phyloP scores from a whole-genome alignment of 2,113 vertebrate species.

The Rhabdomys dilectus region DNA sequence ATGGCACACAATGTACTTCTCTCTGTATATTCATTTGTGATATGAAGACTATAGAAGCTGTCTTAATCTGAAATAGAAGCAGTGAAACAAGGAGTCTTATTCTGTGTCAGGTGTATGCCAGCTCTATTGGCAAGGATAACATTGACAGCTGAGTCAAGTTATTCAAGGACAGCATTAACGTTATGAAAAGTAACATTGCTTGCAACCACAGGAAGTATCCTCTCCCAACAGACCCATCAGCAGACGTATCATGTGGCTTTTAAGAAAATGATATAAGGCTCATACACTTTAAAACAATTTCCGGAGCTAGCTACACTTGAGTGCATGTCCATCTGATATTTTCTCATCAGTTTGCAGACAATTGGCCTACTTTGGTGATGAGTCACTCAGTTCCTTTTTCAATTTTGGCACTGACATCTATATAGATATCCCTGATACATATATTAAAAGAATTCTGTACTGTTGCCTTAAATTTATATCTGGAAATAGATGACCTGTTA shows the following conservation, averaged over 20 bases:
- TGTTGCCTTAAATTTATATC: slow-evolving; percentile 69
- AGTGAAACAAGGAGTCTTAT: not conserved
- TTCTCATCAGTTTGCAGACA: slow-evolving; percentile 70
- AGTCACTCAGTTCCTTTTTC: slow-evolving; percentile 74
- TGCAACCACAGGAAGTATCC: slow-evolving; percentile 59
- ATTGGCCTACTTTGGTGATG: slow-evolving; percentile 73
- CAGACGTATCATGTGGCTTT: slow-evolving; percentile 65
- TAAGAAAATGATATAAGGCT: slow-evolving; percentile 73
- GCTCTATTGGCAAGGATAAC: slow-evolving; percentile 7
- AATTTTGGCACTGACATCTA: slow-evolving; percentile 67
- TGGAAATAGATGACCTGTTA: slow-evolving; percentile 53
- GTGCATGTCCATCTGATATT: slow-evolving; percentile 56
- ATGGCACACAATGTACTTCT: not conserved
- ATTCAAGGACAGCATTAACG: slow-evolving; percentile 46
- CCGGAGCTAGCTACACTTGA: slow-evolving; percentile 46
- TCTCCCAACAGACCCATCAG: slow-evolving; percentile 47
- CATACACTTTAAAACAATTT: slow-evolving; percentile 72
- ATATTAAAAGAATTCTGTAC: slow-evolving; percentile 34
- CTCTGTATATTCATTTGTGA: not conserved
- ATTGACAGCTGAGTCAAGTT: slow-evolving; percentile 43
- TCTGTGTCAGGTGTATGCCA: not conserved
- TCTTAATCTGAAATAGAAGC: slow-evolving; percentile 15
- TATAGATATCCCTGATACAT: slow-evolving; percentile 27
- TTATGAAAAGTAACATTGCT: slow-evolving; percentile 62
- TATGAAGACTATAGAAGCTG: not conserved